These are phyloP conservation scores for Smittia sp. DNA, from an alignment of 2,888 invertebrate species.

Conservation along the genomic window DNA sequence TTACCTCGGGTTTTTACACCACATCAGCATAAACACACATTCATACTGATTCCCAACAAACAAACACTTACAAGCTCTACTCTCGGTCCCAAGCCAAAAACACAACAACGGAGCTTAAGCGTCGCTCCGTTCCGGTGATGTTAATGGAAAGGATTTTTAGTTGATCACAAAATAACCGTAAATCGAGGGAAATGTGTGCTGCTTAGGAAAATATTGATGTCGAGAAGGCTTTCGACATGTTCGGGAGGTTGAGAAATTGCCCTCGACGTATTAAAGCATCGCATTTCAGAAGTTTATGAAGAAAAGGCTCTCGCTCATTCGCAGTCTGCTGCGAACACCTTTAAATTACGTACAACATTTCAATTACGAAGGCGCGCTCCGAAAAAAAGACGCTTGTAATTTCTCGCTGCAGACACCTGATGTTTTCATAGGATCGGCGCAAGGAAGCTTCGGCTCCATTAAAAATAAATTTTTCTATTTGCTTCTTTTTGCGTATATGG, in stretches of 20 bases:
- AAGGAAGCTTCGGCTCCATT: slow-evolving; percentile 35
- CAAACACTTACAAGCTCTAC: neutral
- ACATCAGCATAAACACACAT: slow-evolving; percentile 5
- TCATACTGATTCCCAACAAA: neutral
- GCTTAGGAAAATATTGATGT: slow-evolving; percentile 7
- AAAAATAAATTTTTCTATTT: slow-evolving; percentile 37
- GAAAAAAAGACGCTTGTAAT: slow-evolving; percentile 9
- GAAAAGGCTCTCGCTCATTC: too few species aligned
- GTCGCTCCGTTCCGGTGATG: neutral
- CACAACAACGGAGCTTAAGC: slow-evolving; percentile 4
- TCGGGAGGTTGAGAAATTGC: neutral
- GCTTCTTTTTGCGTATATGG: slow-evolving; percentile 23
- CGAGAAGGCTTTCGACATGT: neutral
- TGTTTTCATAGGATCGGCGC: slow-evolving; percentile 31
- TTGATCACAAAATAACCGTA: slow-evolving; percentile 20
- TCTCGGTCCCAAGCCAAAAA: neutral
- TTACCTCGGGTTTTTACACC: slow-evolving; percentile 21
- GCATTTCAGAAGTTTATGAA: too few species aligned
- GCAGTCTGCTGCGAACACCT: slow-evolving; percentile 5
- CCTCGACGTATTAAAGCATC: slow-evolving; percentile 4
- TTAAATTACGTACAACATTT: slow-evolving; percentile 34
- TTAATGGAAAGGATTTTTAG: slow-evolving; percentile 35
- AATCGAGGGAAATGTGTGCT: slow-evolving; percentile 7
- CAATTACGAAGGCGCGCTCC: slow-evolving; percentile 30
- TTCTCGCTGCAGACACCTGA: slow-evolving; percentile 34